Percentiles rank a stretch among this genome's conserved stretches.
phyloP scores from a whole-genome alignment of 1,140 invertebrate species.

The Trichogramma pretiosum region DNA sequence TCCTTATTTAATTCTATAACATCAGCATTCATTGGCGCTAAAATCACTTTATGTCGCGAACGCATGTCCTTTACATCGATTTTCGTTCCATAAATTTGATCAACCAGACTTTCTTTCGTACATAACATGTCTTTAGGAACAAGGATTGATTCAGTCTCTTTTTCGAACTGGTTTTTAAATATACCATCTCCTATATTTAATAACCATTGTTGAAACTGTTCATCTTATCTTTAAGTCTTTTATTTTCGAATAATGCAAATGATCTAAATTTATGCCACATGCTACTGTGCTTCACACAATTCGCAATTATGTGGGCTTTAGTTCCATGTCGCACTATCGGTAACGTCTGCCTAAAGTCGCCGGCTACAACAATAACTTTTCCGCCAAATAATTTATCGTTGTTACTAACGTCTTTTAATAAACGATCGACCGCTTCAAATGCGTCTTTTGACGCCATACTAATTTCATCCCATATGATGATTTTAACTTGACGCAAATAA shows the following conservation, averaged over 20 bases:
- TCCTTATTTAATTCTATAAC: conserved; percentile 7
- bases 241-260: no score
- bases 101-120: neutral
- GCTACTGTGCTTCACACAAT: conserved; percentile 14
- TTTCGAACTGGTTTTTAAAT: neutral
- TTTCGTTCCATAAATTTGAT: conserved; percentile 6
- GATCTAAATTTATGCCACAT: no score
- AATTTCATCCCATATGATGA: no score
- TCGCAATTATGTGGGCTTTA: conserved; percentile 3
- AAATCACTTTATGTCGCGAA: neutral
- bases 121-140: neutral
- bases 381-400: conserved; percentile 13
- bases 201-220: no score
- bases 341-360: conserved; percentile 14
- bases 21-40: neutral
- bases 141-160: no score
- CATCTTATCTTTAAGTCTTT: no score
- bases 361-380: conserved; percentile 9
- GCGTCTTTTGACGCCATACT: conserved; percentile 14
- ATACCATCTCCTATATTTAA: conserved; percentile 5
- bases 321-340: conserved; percentile 8
- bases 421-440: conserved; percentile 4
- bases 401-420: conserved; percentile 11
- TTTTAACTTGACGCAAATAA: conserved; percentile 9
- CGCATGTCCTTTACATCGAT: conserved; percentile 7